phyloP scores from a whole-genome alignment of 2,888 invertebrate genomes.

The Brachyptera putata region DNA sequence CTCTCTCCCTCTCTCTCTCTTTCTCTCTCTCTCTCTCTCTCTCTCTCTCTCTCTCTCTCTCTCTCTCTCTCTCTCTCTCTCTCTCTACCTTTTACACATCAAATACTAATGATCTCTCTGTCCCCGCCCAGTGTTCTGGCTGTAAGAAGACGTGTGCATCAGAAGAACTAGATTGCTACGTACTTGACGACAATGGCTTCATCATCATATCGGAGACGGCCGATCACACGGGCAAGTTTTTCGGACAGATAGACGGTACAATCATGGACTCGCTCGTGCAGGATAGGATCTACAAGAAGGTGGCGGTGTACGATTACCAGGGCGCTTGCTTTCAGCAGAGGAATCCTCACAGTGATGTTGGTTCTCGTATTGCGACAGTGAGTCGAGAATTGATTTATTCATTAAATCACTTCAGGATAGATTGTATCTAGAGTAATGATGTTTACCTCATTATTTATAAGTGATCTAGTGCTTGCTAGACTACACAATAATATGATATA shows the following conservation, averaged over 20 bases:
- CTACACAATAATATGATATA: too few relatives aligned
- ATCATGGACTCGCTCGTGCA: constrained; percentile 91
- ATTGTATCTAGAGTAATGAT: too few relatives aligned
- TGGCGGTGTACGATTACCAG: constrained; percentile 84
- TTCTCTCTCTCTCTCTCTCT: too few relatives aligned
- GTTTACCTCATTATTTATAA: too few relatives aligned
- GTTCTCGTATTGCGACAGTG: constrained; percentile 49
- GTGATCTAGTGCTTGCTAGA: too few relatives aligned
- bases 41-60: too few relatives aligned
- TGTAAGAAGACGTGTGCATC: constrained; percentile 84
- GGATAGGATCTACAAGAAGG: constrained; percentile 83
- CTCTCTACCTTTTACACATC: too few relatives aligned
- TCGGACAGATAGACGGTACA: constrained; percentile 90
- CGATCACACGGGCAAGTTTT: constrained; percentile 86
- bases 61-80: too few relatives aligned
- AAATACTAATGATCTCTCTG: neutral
- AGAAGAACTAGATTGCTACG: constrained; percentile 85
- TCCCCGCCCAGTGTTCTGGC: constrained; percentile 39
- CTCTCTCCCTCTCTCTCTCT: too few relatives aligned
- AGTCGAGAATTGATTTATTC: too few relatives aligned
- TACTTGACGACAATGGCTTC: constrained; percentile 92
- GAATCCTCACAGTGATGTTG: constrained; percentile 55
- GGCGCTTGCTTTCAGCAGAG: constrained; percentile 61
- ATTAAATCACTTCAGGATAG: too few relatives aligned
- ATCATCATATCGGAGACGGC: constrained; percentile 84